Percentiles rank a stretch among this genome's conserved stretches.
phyloP scores from a whole-genome alignment of 2,888 invertebrate genomes.

The Dascillus cervinus region DNA sequence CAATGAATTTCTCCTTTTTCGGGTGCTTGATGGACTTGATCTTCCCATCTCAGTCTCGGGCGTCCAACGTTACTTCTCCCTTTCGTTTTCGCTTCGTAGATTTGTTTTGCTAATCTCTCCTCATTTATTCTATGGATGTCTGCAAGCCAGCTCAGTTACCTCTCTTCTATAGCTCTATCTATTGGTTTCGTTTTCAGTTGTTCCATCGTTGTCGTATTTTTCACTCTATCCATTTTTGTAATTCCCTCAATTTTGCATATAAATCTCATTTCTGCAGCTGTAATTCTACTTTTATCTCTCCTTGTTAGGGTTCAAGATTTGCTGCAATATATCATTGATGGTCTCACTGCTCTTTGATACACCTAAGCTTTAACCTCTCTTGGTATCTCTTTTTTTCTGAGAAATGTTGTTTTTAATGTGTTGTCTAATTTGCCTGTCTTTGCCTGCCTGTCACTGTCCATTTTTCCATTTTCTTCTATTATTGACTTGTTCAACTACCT shows the following conservation, averaged over 20 bases:
- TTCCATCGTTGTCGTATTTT: conserved; percentile 3
- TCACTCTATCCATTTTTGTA: conserved; percentile 5
- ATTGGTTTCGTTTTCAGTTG: conserved; percentile 17
- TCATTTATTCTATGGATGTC: conserved; percentile 6
- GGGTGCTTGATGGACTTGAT: background rate
- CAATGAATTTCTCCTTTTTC: background rate
- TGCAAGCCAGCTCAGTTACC: conserved; percentile 6
- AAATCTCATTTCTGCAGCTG: conserved; percentile 5
- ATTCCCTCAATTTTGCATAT: conserved; percentile 4
- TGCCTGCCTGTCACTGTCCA: background rate
- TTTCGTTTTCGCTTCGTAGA: conserved; percentile 5
- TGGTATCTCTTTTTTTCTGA: conserved; percentile 4
- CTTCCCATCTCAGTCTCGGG: background rate
- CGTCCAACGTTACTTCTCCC: conserved; percentile 1
- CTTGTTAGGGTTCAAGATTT: conserved; percentile 5
- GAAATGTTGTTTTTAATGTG: conserved; percentile 3
- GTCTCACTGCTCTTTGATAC: conserved; percentile 3
- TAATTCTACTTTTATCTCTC: conserved; percentile 6
- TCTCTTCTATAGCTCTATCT: conserved; percentile 7
- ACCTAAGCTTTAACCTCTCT: conserved; percentile 2
- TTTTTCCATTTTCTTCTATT: conserved; percentile 1
- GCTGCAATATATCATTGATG: conserved; percentile 1
- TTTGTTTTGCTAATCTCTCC: conserved; percentile 5
- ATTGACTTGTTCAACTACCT: too few species aligned
- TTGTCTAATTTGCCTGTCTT: conserved; percentile 2